Evolutionary conservation across 1,140 invertebrate species (phyloP).

Genomic region (Nephotettix cincticeps): DNA sequence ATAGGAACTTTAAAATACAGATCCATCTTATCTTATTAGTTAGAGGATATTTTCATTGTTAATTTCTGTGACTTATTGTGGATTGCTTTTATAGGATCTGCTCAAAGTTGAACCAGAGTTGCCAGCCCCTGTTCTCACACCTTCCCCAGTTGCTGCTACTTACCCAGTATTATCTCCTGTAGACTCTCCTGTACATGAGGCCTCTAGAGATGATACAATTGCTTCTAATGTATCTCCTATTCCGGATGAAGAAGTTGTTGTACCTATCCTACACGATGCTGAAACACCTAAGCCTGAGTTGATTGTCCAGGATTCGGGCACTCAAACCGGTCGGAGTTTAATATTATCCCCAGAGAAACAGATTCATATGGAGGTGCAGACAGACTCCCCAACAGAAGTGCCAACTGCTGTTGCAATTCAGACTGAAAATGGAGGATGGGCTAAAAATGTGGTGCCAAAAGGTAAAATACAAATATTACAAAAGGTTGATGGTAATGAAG

Average conservation of each 20-base stretch:
- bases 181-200: constrained; percentile 11
- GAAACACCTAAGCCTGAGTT: constrained; percentile 25
- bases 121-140: constrained; percentile 14
- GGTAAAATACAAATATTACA: constrained; percentile 63
- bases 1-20: no score
- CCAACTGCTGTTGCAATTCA: constrained; percentile 27
- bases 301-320: constrained; percentile 24
- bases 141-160: constrained; percentile 21
- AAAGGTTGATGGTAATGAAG: constrained; percentile 63
- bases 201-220: constrained; percentile 47
- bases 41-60: no score
- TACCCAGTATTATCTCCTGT: constrained; percentile 16
- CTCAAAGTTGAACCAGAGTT: constrained; percentile 27
- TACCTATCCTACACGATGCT: constrained; percentile 19
- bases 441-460: not conserved
- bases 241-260: constrained; percentile 55
- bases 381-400: constrained; percentile 4
- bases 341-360: constrained; percentile 17
- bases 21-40: no score
- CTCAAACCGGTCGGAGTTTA: constrained; percentile 35
- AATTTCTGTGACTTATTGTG: not conserved
- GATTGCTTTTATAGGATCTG: constrained; percentile 24
- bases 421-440: constrained; percentile 17
- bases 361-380: constrained; percentile 26
- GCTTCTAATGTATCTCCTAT: constrained; percentile 56